phyloP scores from a whole-genome alignment of 2,888 invertebrate genomes.

The Macroteleia sp. region DNA sequence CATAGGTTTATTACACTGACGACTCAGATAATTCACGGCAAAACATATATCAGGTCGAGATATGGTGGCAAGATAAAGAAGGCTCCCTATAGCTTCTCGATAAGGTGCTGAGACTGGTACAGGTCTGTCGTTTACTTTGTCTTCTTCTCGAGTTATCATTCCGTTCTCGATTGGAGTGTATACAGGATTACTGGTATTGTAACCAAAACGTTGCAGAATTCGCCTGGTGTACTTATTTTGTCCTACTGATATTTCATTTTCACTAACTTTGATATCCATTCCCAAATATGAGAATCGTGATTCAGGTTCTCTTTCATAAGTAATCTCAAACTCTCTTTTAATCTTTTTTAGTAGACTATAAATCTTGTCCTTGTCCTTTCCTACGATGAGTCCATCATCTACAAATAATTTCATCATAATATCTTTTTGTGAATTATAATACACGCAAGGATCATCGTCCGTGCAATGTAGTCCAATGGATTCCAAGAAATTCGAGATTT shows the following conservation, averaged over 20 bases:
- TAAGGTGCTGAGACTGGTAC: not conserved
- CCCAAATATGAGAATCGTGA: not conserved
- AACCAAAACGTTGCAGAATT: not conserved
- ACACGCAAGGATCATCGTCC: constrained; percentile 33
- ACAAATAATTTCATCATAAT: constrained; percentile 55
- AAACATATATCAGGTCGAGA: constrained; percentile 10
- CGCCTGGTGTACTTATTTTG: not conserved
- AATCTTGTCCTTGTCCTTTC: not conserved
- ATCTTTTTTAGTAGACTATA: not conserved
- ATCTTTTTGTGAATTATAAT: constrained; percentile 63
- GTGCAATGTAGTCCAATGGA: constrained; percentile 61
- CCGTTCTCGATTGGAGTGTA: constrained; percentile 6
- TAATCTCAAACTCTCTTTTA: not conserved
- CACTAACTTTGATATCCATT: not conserved
- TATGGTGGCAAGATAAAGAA: constrained; percentile 1
- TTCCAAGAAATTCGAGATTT: constrained; percentile 64
- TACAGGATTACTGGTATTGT: not conserved
- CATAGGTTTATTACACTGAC: not conserved
- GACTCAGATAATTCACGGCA: constrained; percentile 13
- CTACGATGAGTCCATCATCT: constrained; percentile 62
- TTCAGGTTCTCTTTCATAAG: not conserved
- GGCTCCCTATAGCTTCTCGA: constrained; percentile 11
- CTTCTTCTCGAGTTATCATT: not conserved
- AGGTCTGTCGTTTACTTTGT: not conserved
- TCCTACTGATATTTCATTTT: not conserved